Base-by-base conservation (phyloP, 2,797 vertebrate genomes). In the Galago senegalensis region DNA sequence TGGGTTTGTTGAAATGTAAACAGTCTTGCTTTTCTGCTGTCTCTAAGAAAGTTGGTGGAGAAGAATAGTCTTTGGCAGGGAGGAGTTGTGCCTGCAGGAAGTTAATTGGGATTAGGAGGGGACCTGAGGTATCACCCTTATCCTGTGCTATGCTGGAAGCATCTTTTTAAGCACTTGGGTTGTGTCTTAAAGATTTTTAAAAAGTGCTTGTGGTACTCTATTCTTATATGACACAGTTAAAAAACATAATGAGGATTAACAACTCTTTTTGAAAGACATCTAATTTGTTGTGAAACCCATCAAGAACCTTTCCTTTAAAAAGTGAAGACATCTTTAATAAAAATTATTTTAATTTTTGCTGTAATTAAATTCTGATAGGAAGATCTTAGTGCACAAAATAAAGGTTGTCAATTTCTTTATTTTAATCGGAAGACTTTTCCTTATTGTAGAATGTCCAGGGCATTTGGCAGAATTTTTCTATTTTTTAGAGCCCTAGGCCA, bases 301-400 rank as follows among this genome's bases (percentile, higher is more conserved):
- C 81, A 89, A 80, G 23, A 84, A 34, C 77, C 81, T 90, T 96
- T 70, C 31, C 76, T 95, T 91, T 73, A 56, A 94, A 94, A 94
- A 93, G 81, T 56, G 93, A 93, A 92, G 81, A 77, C 37, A 37
- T 76, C 85, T 87, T 14, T 58, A 82, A 92, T 93, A 84, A 93
- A 94, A 97, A 92, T 81, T 87, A 89, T 95, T 95, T 63, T 75
- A 77, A 21, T 86, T 87, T 67, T 83, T 91, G 46, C 53, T 89
- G 60, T 73, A 86, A 93, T 92, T 90, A 88, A 93, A 83, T 95
- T 90, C 56, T 2, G 0, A 77, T 70, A 84, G 49, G 75, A 65
- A 92, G 86, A 79, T 82, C 75, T 87, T 84, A 73, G 34, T 80
- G 25, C 23, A 29, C 49, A 87, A 92, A 95, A 46, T 82, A 93